Base-by-base conservation (phyloP, 2,888 invertebrate genomes). In the Aleiodes leptofemur region DNA sequence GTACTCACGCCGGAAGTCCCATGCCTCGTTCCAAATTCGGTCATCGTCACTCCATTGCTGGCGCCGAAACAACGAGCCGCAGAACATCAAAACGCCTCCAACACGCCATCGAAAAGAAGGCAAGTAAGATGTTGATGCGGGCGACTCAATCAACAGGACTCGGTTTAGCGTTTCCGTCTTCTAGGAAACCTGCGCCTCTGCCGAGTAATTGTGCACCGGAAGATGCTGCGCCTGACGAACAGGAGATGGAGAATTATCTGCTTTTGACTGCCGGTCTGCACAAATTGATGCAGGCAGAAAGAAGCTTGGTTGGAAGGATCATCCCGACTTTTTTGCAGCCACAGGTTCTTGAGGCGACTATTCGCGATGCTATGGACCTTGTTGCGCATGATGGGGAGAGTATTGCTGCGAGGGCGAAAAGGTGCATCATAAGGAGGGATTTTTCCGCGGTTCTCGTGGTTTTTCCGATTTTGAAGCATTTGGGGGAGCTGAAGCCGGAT, bases 341-440 rank as follows among this genome's bases (percentile, higher is more conserved):
- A 43, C 93, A 95, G 81, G 95, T 97, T 7, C 95, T 98, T 86
- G 95, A 96, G 81, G 93, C 94, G 56, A 93, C 98, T 77, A 94
- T 97, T 8, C 92, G 94, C 81, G 96, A 95, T 86, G 95, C 97
- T 69, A 94, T 98, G 90, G 95, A 96, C 79, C 91, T 95, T 73
- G 94, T 98, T 14, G 95, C 96, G 0, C 93, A 93, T 81, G 97
- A 97, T 87, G 97, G 97, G 3, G 97, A 97, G 92, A 94, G 92
- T 78, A 95, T 96, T 76, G 95, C 95, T 0, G 90, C 92, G 3
- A 90, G 94, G 81, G 95, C 95, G 0, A 93, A 95, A 85, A 93
- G 95, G 80, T 95, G 95, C 85, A 94, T 96, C 74, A 92, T 92
- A 2, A 91, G 94, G 69, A 94, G 95, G 81, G 96, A 96, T 84